These are phyloP conservation scores for Pteria penguin DNA, from an alignment of 2,888 invertebrate genomes.

Conservation along the genomic window DNA sequence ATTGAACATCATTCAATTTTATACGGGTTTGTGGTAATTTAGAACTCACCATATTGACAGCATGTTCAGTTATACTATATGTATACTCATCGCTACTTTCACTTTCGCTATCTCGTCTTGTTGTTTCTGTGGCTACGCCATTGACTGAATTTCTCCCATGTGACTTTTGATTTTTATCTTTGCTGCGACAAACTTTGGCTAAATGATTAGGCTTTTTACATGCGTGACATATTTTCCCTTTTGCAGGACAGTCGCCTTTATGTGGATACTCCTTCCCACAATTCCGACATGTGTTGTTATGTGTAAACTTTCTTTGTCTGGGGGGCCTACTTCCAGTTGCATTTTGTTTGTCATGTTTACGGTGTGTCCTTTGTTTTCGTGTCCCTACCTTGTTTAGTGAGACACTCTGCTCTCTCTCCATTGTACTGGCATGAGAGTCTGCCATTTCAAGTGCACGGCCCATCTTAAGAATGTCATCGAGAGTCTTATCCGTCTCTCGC, in stretches of 20 bases:
- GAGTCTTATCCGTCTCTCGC: conserved; percentile 32
- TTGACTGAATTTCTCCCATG: not conserved
- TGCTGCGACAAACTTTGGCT: conserved; percentile 10
- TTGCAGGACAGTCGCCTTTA: conserved; percentile 20
- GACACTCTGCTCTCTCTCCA: conserved; percentile 37
- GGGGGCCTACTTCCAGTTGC: too few species aligned
- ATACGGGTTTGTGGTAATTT: too few species aligned
- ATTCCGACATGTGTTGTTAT: conserved; percentile 16
- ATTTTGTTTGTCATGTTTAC: too few species aligned
- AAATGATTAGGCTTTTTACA: too few species aligned
- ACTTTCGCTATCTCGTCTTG: too few species aligned
- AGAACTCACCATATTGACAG: too few species aligned
- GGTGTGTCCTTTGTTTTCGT: too few species aligned
- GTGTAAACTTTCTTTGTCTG: not conserved
- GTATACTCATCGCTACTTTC: too few species aligned
- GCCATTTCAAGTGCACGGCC: conserved; percentile 45
- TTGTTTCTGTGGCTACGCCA: too few species aligned
- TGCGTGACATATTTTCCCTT: conserved; percentile 31
- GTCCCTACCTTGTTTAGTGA: too few species aligned
- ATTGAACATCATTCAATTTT: too few species aligned
- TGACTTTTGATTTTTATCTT: not conserved
- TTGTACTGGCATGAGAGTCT: conserved; percentile 42
- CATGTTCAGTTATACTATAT: too few species aligned
- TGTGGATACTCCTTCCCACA: conserved; percentile 42
- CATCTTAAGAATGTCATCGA: conserved; percentile 28